Base-by-base conservation (phyloP, 2,888 invertebrate species). In the Lithosia quadra region DNA sequence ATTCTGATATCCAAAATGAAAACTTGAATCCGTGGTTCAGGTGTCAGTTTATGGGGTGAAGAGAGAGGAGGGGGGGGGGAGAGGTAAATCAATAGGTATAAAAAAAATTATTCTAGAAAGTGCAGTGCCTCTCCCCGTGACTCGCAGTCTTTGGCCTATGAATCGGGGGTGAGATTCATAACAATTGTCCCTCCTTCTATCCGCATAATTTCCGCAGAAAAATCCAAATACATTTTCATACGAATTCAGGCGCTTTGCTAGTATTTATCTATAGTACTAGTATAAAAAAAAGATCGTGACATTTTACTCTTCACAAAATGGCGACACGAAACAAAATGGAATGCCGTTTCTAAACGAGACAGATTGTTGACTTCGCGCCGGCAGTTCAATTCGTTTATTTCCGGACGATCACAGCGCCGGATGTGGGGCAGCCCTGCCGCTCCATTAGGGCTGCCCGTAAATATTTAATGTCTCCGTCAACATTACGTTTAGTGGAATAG, bases 381-480 rank as follows among this genome's bases (percentile, higher is more conserved):
- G 49, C 49, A 53, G 56, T 28, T 63, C 72, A 72, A 71, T 72
- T 71, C 61, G 65, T 68, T 80, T 77, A 77, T 75, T 70, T 79
- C 73, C 78, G 75, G 67, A 75, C 68, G 68, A 66, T 21, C 58
- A 66, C 63, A 57, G 65, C n/a, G 34, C 55, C 76, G 71, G 77
- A 70, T 65, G 60, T 28, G 60, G 66, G 63, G 60, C 69, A 67
- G 21, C 68, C 66, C 66, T 22, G 58, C n/a, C 65, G 56, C 11
- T 49, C 76, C 74, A 74, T 78, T 77, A 73, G 61, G 36, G 33
- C 39, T 58, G 18, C 57, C 57, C 59, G 63, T 69, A 57, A 69
- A 69, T 63, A 63, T 61, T 57, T 43, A 64, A 53, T 64, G 60
- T 22, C 11, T 15, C 24, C 24, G 33, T 49, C 49, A 49, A 62